Evolutionary conservation across 2,113 vertebrate species (phyloP).

Genomic region (Uria lomvia): DNA sequence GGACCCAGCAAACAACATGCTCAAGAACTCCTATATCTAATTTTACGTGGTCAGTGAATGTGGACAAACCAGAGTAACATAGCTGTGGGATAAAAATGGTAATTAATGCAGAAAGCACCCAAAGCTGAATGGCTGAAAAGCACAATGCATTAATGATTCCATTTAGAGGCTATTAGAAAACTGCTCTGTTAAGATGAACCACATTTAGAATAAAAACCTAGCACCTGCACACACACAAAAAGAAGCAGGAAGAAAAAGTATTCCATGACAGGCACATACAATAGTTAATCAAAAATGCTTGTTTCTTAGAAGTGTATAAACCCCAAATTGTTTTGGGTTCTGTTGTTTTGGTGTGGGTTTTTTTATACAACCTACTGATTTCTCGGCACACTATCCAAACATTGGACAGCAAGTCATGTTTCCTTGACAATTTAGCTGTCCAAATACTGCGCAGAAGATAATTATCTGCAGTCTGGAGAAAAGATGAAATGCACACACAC

Average conservation of each 20-base stretch:
- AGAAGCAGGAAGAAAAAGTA: conserved; percentile 29
- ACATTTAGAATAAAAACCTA: conserved; percentile 24
- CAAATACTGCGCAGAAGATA: background rate
- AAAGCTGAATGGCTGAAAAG: conserved; percentile 33
- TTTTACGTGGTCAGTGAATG: background rate
- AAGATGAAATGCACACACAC: background rate
- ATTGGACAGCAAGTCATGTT: background rate
- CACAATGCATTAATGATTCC: conserved; percentile 56
- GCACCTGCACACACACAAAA: conserved; percentile 49
- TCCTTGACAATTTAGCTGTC: background rate
- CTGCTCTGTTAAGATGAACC: conserved; percentile 4
- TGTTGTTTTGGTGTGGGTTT: background rate
- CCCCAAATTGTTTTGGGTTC: background rate
- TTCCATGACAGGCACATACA: background rate
- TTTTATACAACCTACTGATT: background rate
- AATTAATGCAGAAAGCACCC: conserved; percentile 43
- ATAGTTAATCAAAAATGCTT: conserved; percentile 26
- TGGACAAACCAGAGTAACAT: background rate
- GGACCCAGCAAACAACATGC: background rate
- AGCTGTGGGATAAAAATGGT: background rate
- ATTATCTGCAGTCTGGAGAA: background rate
- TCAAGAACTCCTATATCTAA: background rate
- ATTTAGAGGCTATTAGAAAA: conserved; percentile 43
- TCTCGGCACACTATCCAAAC: background rate
- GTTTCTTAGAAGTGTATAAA: conserved; percentile 4